Evolutionary conservation across 2,113 vertebrate genomes (phyloP), one percentile per base, ranked within the genome.

Genomic region (Beaufortia kweichowensis): DNA sequence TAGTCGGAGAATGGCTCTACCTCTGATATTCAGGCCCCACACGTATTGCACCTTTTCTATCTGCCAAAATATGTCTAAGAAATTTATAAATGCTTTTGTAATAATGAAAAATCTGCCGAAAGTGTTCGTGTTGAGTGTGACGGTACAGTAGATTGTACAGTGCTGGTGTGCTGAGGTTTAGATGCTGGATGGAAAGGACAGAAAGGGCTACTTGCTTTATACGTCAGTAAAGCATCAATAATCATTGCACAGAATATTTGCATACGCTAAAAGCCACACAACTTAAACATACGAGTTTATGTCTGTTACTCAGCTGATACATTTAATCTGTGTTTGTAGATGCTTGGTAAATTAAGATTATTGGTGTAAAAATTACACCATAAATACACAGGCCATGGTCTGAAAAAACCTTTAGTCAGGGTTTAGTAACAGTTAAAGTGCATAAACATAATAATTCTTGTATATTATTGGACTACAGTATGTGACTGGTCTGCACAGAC

Each of bases 61-160:
- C 73, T 74, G 74, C 83, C 83, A 81, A 81, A 84, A 79, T 50
- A 64, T 29, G 59, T 69, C 39, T 21, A 12, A 46, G 43, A 29
- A 28, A 60, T 79, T 60, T 28, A 14, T 31, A 53, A 31, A 61
- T 48, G 35, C 48, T 76, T 48, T 64, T 66, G 23, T 31, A 61
- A 26, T 50, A 55, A 55, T 35, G n/a, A n/a, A n/a, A n/a, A n/a
- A n/a, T n/a, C n/a, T n/a, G n/a, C n/a, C n/a, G 48, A 59, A 12
- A 60, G 68, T 79, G 74, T 76, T 72, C 46, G 28, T 59, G 46
- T 68, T 72, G 72, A 24, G 31, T 33, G 26, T 29, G 65, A n/a
- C n/a, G n/a, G n/a, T n/a, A 71, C 65, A 11, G 46, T 39, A 35
- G 15, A 23, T 59, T 33, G n/a, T 29, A 69, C 35, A 67, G 74